Evolutionary conservation across 2,888 invertebrate genomes (phyloP).

Genomic region (Drosophila cracens): DNA sequence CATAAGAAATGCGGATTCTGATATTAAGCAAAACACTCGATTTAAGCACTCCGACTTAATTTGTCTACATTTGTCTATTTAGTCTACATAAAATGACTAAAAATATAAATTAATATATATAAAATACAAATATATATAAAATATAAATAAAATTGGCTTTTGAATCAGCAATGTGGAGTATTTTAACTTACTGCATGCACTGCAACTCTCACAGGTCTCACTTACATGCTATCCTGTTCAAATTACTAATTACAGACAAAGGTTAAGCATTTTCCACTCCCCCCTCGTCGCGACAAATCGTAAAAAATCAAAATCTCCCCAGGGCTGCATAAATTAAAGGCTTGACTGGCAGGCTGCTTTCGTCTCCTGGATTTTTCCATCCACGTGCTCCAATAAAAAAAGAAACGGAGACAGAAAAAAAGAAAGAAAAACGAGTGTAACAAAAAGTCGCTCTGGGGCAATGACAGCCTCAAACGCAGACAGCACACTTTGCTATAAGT

Average conservation of each 20-base stretch:
- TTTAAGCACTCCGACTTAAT: too few relatives aligned
- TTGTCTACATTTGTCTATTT: too few relatives aligned
- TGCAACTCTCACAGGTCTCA: slow-evolving; percentile 46
- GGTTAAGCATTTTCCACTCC: slow-evolving; percentile 22
- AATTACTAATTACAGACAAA: slow-evolving; percentile 60
- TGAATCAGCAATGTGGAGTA: not conserved
- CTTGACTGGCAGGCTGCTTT: slow-evolving; percentile 61
- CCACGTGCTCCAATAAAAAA: slow-evolving; percentile 25
- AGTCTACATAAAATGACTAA: too few relatives aligned
- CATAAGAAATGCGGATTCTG: too few relatives aligned
- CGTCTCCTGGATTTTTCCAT: slow-evolving; percentile 6
- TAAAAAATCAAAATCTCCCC: slow-evolving; percentile 78
- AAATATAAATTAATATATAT: too few relatives aligned
- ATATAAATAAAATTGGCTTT: too few relatives aligned
- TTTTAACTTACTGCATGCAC: not conserved
- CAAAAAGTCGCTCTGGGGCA: slow-evolving; percentile 78
- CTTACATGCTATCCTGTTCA: slow-evolving; percentile 30
- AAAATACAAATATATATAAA: too few relatives aligned
- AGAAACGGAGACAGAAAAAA: slow-evolving; percentile 9
- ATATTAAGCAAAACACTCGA: too few relatives aligned
- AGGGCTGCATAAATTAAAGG: slow-evolving; percentile 83
- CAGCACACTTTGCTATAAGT: slow-evolving; percentile 62
- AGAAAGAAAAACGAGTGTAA: slow-evolving; percentile 39
- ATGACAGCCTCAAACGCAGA: slow-evolving; percentile 64
- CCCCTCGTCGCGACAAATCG: slow-evolving; percentile 22